Percentiles rank a stretch among this genome's conserved stretches.
Conservation (phyloP, 1,140 invertebrate species). For the Drosophila cardini region DNA sequence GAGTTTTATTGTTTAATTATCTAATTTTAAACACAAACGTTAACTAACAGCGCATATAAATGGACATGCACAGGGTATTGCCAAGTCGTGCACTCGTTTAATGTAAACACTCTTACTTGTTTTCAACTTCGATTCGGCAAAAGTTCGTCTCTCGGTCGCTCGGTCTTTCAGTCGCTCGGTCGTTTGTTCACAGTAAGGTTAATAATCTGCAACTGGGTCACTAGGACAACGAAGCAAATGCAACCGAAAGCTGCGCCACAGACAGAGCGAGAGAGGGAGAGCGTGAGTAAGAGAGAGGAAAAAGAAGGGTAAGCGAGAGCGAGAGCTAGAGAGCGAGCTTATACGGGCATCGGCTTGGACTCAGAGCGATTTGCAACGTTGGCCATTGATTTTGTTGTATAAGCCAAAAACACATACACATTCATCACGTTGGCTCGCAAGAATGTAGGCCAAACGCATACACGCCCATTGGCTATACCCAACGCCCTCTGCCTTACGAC, state of each 20-base stretch:
- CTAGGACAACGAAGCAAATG: conserved; percentile 73
- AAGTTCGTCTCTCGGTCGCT: conserved; percentile 3
- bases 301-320: conserved; percentile 15
- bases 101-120: conserved; percentile 43
- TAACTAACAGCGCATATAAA: no score
- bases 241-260: conserved; percentile 36
- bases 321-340: conserved; percentile 17
- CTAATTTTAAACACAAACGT: no score
- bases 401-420: conserved; percentile 41
- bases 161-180: not conserved
- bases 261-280: conserved; percentile 25
- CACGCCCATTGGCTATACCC: conserved; percentile 14
- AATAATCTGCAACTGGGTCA: conserved; percentile 84
- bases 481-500: conserved; percentile 3
- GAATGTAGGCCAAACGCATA: conserved; percentile 71
- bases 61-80: conserved; percentile 20
- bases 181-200: conserved; percentile 60
- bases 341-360: conserved; percentile 38
- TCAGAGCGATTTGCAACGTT: conserved; percentile 66
- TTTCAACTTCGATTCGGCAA: conserved; percentile 49
- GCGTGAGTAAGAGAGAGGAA: conserved; percentile 23
- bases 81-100: not conserved
- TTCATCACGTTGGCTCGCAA: conserved; percentile 56
- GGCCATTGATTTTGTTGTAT: conserved; percentile 81
- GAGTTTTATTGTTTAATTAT: no score